These are phyloP conservation scores for Anastrepha ludens DNA, from an alignment of 1,140 invertebrate species.

Conservation along the genomic window DNA sequence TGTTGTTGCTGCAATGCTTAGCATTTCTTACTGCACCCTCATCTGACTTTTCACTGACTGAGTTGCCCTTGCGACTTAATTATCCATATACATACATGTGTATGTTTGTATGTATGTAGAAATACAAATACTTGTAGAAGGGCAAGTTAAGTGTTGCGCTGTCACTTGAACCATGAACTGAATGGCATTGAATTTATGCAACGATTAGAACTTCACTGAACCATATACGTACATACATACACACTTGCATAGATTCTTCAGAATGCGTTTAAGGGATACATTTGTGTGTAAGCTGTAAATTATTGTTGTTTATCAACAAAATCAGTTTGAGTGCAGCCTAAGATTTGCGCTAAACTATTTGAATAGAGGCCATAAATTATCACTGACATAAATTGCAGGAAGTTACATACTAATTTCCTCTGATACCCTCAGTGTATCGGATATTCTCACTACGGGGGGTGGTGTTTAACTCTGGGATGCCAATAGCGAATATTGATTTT, in stretches of 20 bases:
- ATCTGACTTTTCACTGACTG: neutral
- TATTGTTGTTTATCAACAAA: no score
- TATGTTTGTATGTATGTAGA: neutral
- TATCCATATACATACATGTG: neutral
- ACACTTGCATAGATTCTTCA: no score
- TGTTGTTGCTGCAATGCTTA: no score
- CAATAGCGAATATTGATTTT: no score
- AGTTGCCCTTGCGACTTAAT: neutral
- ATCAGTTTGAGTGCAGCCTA: no score
- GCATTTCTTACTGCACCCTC: neutral
- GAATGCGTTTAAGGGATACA: no score
- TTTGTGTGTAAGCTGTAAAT: no score
- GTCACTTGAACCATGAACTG: neutral
- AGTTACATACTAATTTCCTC: neutral
- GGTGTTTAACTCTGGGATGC: neutral
- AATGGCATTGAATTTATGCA: neutral
- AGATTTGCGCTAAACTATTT: no score
- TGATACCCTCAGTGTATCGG: neutral
- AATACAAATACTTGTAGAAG: neutral
- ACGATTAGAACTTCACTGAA: neutral
- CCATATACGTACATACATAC: neutral
- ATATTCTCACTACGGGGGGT: neutral
- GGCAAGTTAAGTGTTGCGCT: neutral
- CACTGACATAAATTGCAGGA: neutral
- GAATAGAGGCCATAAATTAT: neutral